These are phyloP conservation scores for Agrotis segetum DNA, from an alignment of 2,888 invertebrate genomes.

Conservation along the genomic window DNA sequence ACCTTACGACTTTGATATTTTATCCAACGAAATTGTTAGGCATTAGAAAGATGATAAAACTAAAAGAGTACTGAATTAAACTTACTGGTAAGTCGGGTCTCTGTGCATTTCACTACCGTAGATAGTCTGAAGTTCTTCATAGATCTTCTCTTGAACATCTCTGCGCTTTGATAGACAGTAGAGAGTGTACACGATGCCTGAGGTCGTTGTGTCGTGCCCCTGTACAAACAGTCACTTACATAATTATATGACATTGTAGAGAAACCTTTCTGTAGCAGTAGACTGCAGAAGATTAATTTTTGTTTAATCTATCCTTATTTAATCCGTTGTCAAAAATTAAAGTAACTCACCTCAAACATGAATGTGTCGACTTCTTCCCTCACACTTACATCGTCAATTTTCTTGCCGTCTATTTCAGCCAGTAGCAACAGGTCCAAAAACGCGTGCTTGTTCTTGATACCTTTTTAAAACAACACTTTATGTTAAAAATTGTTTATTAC, in stretches of 20 bases:
- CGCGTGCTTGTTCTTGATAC: constrained; percentile 92
- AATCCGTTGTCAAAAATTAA: neutral
- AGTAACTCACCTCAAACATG: constrained; percentile 92
- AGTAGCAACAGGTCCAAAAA: constrained; percentile 93
- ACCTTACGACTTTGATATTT: no score
- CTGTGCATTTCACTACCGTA: constrained; percentile 80
- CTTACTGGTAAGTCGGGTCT: constrained; percentile 82
- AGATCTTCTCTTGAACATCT: constrained; percentile 88
- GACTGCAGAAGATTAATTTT: neutral
- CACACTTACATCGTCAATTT: constrained; percentile 91
- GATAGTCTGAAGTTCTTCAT: constrained; percentile 85
- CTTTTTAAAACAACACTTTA: constrained; percentile 65
- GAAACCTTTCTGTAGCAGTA: neutral
- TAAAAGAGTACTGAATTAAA: constrained; percentile 5
- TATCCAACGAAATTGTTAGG: neutral
- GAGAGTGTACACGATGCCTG: constrained; percentile 88
- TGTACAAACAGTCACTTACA: constrained; percentile 56
- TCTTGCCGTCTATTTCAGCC: constrained; percentile 91
- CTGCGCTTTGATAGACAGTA: constrained; percentile 88
- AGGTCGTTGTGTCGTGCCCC: constrained; percentile 92
- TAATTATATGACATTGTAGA: neutral
- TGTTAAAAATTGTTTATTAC: no score
- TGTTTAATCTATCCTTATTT: neutral
- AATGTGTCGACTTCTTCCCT: constrained; percentile 94
- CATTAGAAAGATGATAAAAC: neutral